These are phyloP conservation scores for Promerops cafer DNA, from an alignment of 2,113 vertebrate species.

Conservation along the genomic window DNA sequence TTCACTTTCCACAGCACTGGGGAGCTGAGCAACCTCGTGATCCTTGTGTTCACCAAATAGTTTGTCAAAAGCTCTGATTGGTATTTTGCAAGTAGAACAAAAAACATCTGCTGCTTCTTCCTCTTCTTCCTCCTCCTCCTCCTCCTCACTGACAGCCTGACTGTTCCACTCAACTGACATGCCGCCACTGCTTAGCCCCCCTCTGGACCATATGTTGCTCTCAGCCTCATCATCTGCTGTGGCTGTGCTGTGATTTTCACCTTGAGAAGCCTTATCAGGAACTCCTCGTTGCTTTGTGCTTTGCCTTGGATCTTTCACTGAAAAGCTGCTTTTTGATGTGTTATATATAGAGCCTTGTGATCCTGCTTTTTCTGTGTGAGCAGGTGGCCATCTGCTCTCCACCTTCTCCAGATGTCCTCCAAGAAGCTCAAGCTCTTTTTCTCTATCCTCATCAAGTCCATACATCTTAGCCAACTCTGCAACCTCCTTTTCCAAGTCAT, in stretches of 20 bases:
- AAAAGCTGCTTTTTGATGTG: not conserved
- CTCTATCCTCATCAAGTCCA: constrained; percentile 68
- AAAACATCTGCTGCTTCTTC: constrained; percentile 63
- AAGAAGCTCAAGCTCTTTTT: constrained; percentile 55
- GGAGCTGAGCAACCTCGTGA: constrained; percentile 70
- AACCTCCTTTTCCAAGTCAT: constrained; percentile 60
- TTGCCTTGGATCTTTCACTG: not conserved
- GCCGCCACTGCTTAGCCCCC: constrained; percentile 22
- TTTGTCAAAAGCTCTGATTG: constrained; percentile 63
- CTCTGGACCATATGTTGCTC: constrained; percentile 4
- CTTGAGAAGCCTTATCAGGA: not conserved
- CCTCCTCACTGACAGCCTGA: constrained; percentile 49
- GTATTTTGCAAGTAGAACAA: constrained; percentile 74
- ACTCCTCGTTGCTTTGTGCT: not conserved
- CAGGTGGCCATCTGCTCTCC: not conserved
- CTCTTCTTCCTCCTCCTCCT: constrained; percentile 49
- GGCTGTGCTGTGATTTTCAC: constrained; percentile 25
- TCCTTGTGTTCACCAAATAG: constrained; percentile 60
- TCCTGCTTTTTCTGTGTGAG: not conserved
- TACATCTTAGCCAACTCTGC: constrained; percentile 67
- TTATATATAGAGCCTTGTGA: not conserved
- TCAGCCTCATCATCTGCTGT: constrained; percentile 27
- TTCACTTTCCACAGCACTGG: constrained; percentile 61
- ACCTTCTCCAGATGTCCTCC: not conserved
- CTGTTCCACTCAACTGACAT: constrained; percentile 41